phyloP scores from a whole-genome alignment of 2,113 vertebrate genomes.

The Chloroceryle aenea region DNA sequence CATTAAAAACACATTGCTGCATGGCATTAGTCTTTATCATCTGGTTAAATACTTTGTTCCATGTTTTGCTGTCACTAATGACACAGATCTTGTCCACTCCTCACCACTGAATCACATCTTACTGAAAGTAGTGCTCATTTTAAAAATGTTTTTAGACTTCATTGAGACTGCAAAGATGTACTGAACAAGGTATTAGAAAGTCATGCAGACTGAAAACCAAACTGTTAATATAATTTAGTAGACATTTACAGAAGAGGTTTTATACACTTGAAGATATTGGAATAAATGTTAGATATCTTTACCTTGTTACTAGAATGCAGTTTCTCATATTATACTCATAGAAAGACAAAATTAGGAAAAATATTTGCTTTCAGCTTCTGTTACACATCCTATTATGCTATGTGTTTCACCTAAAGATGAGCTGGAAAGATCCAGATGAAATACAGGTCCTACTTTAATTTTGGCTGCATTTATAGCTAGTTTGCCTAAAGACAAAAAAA shows the following conservation, averaged over 20 bases:
- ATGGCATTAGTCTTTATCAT: background rate
- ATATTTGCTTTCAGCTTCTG: slow-evolving; percentile 6
- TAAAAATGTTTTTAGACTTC: background rate
- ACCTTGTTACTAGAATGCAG: background rate
- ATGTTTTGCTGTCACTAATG: accelerated
- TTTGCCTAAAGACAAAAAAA: background rate
- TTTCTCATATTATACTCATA: background rate
- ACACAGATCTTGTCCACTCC: background rate
- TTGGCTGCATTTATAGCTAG: background rate
- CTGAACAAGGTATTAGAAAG: background rate
- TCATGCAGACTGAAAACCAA: background rate
- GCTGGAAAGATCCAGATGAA: slow-evolving; percentile 40
- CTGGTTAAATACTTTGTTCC: background rate
- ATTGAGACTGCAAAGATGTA: background rate
- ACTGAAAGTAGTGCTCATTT: background rate
- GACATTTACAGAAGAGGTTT: background rate
- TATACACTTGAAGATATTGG: background rate
- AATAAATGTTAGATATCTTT: background rate
- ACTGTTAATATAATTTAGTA: background rate
- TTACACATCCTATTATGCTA: background rate
- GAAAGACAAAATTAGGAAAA: background rate
- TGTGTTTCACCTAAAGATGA: slow-evolving; percentile 17
- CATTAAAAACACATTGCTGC: background rate
- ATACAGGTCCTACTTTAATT: slow-evolving; percentile 31
- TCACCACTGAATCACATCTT: background rate